Evolutionary conservation across 2,113 vertebrate genomes (phyloP).

Genomic region (Pedetes capensis): DNA sequence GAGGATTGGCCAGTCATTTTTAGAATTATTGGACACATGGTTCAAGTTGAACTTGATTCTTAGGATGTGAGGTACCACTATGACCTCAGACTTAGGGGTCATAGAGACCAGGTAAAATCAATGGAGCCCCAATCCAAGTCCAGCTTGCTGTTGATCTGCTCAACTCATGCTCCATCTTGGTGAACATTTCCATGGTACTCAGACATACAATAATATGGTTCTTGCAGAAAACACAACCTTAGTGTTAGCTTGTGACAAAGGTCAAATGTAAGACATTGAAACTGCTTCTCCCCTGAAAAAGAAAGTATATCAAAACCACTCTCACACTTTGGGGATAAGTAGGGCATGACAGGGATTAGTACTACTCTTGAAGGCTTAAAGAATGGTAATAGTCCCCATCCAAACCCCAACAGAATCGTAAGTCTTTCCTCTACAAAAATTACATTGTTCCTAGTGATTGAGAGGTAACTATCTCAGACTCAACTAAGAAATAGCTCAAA

Average conservation of each 20-base stretch:
- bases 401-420: background rate
- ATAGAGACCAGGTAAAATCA: background rate
- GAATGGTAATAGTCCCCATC: background rate
- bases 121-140: background rate
- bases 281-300: background rate
- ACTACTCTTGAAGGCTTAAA: background rate
- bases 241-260: background rate
- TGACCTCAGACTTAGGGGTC: background rate
- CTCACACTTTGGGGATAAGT: background rate
- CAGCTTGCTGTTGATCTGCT: background rate
- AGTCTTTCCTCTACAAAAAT: background rate
- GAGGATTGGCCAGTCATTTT: background rate
- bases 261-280: background rate
- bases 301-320: background rate
- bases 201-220: background rate
- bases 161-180: background rate
- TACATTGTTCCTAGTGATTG: background rate
- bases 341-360: background rate
- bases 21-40: background rate
- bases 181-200: background rate
- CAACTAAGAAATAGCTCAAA: background rate
- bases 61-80: background rate
- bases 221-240: background rate
- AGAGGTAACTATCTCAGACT: background rate
- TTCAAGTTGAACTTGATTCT: background rate